These are phyloP conservation scores for Ectemnius continuus DNA, from an alignment of 2,888 invertebrate genomes.

Conservation along the genomic window DNA sequence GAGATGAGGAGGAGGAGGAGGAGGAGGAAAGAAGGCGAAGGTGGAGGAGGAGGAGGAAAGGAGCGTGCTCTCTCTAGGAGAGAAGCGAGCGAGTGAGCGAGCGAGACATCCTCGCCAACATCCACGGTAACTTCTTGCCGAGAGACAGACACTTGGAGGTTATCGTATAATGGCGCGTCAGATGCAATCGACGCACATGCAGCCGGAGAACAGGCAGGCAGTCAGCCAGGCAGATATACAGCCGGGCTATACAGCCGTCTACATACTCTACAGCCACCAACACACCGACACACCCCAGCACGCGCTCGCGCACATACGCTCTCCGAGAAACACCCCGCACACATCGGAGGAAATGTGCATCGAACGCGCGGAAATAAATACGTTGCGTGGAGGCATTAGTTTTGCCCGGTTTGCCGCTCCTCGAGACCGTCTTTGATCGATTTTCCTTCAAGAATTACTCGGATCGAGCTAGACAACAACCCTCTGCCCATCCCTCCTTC, in stretches of 20 bases:
- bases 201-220: background rate
- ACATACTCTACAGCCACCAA: too few species aligned
- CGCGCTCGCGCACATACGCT: too few species aligned
- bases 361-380: slow-evolving; percentile 26
- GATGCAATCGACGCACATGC: slow-evolving; percentile 41
- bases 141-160: slow-evolving; percentile 53
- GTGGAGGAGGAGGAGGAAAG: background rate
- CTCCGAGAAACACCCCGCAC: background rate
- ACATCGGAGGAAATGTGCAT: slow-evolving; percentile 22
- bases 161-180: slow-evolving; percentile 57
- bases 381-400: background rate
- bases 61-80: slow-evolving; percentile 12
- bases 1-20: slow-evolving; percentile 10
- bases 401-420: too few species aligned
- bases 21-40: too few species aligned
- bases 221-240: slow-evolving; percentile 11
- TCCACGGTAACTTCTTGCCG: slow-evolving; percentile 43
- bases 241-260: background rate
- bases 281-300: too few species aligned
- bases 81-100: slow-evolving; percentile 33
- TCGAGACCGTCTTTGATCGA: too few species aligned
- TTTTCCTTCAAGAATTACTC: too few species aligned
- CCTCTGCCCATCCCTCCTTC: too few species aligned
- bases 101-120: slow-evolving; percentile 24
- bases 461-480: too few species aligned